A percentile compares a stretch with the other conserved stretches of the same genome.
These are phyloP conservation scores for Sthenelais limicola DNA, from an alignment of 2,888 invertebrate genomes.

Conservation along the genomic window DNA sequence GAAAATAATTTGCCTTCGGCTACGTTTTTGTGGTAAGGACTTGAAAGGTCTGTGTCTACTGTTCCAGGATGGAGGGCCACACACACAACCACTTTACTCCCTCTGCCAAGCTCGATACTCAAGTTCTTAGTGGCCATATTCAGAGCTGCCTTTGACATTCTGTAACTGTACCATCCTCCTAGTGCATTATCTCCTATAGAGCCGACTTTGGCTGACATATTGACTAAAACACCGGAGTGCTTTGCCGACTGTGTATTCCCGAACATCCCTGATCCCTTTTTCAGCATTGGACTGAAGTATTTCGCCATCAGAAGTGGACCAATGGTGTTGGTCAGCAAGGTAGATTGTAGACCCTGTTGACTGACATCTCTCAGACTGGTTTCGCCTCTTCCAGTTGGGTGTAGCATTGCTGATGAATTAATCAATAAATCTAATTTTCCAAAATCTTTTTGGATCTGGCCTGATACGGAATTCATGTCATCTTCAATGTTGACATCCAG, in stretches of 20 bases:
- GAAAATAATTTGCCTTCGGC: conserved; percentile 56
- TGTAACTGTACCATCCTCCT: conserved; percentile 66
- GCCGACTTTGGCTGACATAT: conserved; percentile 62
- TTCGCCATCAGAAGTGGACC: conserved; percentile 63
- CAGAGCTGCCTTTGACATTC: conserved; percentile 63
- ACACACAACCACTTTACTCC: conserved; percentile 57
- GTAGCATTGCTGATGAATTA: conserved; percentile 61
- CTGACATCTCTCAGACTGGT: conserved; percentile 59
- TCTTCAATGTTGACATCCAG: conserved; percentile 57
- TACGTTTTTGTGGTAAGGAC: conserved; percentile 63
- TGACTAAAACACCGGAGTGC: conserved; percentile 58
- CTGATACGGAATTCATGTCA: conserved; percentile 53
- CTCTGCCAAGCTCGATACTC: conserved; percentile 61
- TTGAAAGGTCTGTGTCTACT: conserved; percentile 62
- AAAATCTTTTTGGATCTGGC: conserved; percentile 49
- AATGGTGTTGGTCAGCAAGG: conserved; percentile 58
- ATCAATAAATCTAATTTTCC: conserved; percentile 62
- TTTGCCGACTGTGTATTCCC: conserved; percentile 52
- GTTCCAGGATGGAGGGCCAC: conserved; percentile 62
- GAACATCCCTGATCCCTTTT: conserved; percentile 55
- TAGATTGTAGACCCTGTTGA: conserved; percentile 55
- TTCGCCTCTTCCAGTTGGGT: conserved; percentile 61
- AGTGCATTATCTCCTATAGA: conserved; percentile 49
- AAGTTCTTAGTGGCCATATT: conserved; percentile 65
- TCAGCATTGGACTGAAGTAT: conserved; percentile 56